Evolutionary conservation across 2,113 vertebrate genomes (phyloP).

Genomic region (Promerops cafer): DNA sequence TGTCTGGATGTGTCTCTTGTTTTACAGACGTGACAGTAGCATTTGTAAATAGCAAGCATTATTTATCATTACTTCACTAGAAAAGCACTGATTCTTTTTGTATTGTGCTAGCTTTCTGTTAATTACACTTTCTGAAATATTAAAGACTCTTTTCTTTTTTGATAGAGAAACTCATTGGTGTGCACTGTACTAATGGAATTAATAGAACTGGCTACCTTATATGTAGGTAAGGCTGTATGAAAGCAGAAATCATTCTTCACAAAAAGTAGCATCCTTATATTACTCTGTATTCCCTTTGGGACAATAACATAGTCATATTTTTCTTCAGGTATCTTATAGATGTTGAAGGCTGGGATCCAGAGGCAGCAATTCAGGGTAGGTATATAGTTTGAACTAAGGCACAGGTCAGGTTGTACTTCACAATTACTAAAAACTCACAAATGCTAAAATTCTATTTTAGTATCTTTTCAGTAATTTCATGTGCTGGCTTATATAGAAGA

Average conservation of each 20-base stretch:
- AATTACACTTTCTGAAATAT: background rate
- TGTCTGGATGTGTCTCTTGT: background rate
- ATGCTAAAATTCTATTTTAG: background rate
- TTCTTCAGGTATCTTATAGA: constrained; percentile 70
- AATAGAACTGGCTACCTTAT: constrained; percentile 76
- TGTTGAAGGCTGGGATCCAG: constrained; percentile 73
- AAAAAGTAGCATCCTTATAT: background rate
- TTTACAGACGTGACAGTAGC: background rate
- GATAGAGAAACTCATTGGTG: constrained; percentile 69
- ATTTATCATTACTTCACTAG: background rate
- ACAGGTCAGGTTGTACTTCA: background rate
- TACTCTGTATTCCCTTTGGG: background rate
- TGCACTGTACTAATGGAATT: constrained; percentile 74
- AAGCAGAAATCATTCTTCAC: background rate
- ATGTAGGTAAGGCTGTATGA: constrained; percentile 66
- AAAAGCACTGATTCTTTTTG: background rate
- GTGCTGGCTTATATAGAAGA: background rate
- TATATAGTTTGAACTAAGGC: background rate
- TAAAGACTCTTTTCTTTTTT: constrained; percentile 37
- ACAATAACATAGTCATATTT: background rate
- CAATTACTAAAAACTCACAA: background rate
- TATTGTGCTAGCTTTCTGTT: background rate
- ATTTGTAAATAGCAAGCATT: background rate
- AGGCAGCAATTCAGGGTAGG: constrained; percentile 66
- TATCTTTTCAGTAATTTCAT: background rate